Base-by-base conservation (phyloP, 2,113 vertebrate genomes). In the Papio anubis region DNA sequence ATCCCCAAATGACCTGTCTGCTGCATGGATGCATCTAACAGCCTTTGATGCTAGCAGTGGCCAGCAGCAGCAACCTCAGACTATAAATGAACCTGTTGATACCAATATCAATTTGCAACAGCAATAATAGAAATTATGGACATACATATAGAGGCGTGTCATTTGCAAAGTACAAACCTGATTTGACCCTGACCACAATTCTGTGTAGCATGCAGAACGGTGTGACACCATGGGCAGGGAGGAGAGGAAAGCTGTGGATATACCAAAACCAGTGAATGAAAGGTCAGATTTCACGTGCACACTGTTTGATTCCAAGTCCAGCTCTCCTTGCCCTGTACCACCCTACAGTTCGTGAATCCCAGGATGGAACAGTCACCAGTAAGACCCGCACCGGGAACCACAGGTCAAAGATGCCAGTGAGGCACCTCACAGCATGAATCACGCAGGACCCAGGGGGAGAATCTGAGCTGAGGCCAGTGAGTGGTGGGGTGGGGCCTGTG, bases 191-290 rank as follows among this genome's bases (percentile, higher is more conserved):
- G 76, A 70, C 27, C 50, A 76, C 25, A 52, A 14, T 12, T 23
- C 57, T n/a, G 1, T 25, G 73, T 18, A 40, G 40, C 0, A 0
- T 35, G 50, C 40, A 61, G 73, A 72, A 72, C 0, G 35, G 21
- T 21, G 48, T 4, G 18, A 35, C 1, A 1, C 38, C 52, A 17
- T 0, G 6, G 8, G 8, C 1, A 17, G 23, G 10, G 6, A 38
- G 20, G 3, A 82, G 32, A 66, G 11, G 43, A 43, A 70, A 82
- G 78, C 10, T 14, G 1, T 3, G 40, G 27, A 11, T 3, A 4
- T 2, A 12, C 1, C 27, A 50, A 7, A 73, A 1, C 13, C 9
- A 30, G 45, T 27, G 32, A 52, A 23, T 2, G 16, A 90, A 76
- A 82, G 61, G 64, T 40, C 5, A 66, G 45, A 20, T 45, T 14